Percentiles rank a stretch among this genome's conserved stretches.
These are phyloP conservation scores for Charaxes varanes DNA, from an alignment of 1,140 invertebrate species.

Conservation along the genomic window DNA sequence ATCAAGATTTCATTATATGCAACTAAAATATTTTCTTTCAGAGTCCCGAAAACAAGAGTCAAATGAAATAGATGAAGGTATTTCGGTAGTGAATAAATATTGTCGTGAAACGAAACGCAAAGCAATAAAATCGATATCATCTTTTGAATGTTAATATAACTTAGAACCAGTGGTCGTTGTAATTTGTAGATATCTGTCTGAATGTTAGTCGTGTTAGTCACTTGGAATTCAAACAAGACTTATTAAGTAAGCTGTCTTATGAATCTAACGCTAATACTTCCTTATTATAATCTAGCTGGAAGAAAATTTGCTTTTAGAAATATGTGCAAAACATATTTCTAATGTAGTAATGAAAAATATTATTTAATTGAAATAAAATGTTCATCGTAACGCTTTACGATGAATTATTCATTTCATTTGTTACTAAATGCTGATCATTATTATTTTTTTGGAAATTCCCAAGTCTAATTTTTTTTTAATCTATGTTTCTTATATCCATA, in stretches of 20 bases:
- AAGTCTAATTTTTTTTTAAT: too few species aligned
- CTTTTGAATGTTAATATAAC: slow-evolving; percentile 28
- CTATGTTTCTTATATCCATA: too few species aligned
- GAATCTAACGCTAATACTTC: too few species aligned
- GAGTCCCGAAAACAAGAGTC: slow-evolving; percentile 56
- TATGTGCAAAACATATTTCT: too few species aligned
- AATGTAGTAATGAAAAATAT: slow-evolving; percentile 4
- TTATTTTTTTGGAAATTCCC: too few species aligned
- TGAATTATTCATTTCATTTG: too few species aligned
- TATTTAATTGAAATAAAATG: too few species aligned
- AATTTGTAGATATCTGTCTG: slow-evolving; percentile 23
- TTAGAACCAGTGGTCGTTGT: slow-evolving; percentile 27
- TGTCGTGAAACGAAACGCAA: slow-evolving; percentile 30
- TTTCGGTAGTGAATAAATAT: slow-evolving; percentile 15
- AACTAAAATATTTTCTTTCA: slow-evolving; percentile 43
- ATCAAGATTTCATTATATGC: too few species aligned
- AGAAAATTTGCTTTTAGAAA: too few species aligned
- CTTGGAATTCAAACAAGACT: slow-evolving; percentile 9
- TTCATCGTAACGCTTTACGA: too few species aligned
- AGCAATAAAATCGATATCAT: slow-evolving; percentile 65
- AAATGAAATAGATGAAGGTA: slow-evolving; percentile 31
- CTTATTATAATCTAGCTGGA: too few species aligned
- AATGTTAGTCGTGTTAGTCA: slow-evolving; percentile 23
- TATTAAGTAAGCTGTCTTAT: slow-evolving; percentile 12
- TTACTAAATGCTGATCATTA: too few species aligned